These are phyloP conservation scores for Cartodere bifasciata DNA, from an alignment of 2,888 invertebrate genomes.

Conservation along the genomic window DNA sequence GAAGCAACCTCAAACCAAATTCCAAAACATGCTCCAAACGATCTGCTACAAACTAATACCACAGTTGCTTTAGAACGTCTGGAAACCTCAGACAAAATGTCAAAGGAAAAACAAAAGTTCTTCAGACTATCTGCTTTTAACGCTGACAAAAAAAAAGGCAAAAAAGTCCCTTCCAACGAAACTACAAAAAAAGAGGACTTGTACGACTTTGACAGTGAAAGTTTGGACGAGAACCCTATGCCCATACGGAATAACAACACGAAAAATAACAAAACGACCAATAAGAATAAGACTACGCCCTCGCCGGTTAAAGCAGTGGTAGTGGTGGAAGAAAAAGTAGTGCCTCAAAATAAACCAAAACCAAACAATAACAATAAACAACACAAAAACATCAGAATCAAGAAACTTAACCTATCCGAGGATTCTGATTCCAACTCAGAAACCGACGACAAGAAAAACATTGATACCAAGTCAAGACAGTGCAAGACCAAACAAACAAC, in stretches of 20 bases:
- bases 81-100: constrained; percentile 67
- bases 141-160: constrained; percentile 46
- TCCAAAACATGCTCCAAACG: no score
- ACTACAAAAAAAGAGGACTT: no score
- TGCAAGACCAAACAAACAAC: no score
- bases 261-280: constrained; percentile 4
- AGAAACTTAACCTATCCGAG: no score
- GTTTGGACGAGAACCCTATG: neutral
- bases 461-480: no score
- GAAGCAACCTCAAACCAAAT: constrained; percentile 17
- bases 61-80: constrained; percentile 36
- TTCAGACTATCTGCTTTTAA: constrained; percentile 72
- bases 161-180: no score
- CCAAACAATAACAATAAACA: constrained; percentile 10
- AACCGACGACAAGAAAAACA: no score
- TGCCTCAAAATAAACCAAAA: constrained; percentile 6
- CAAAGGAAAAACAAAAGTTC: constrained; percentile 79
- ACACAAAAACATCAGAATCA: constrained; percentile 8
- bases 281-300: constrained; percentile 4
- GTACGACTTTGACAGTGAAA: constrained; percentile 1
- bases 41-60: constrained; percentile 33
- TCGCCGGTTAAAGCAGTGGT: constrained; percentile 4
- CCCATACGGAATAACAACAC: constrained; percentile 1
- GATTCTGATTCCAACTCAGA: no score
- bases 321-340: constrained; percentile 11